Evolutionary conservation across 2,888 invertebrate genomes (phyloP), one percentile per base, ranked within the genome.

Genomic region (Galerucella nymphaeae): DNA sequence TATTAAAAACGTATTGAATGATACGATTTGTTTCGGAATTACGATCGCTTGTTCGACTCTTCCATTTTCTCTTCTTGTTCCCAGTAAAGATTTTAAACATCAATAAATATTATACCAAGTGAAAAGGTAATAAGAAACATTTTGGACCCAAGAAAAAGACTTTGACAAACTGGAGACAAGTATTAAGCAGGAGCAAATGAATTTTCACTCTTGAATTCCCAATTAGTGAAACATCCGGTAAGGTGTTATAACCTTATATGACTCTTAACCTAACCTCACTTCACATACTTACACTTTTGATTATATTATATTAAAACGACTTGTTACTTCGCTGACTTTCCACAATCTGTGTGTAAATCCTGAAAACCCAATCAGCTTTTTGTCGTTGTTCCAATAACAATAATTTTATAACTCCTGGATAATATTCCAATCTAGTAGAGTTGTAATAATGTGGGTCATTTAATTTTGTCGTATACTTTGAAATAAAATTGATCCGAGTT

Each of bases 11-110:
- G 14, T 57, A 23, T 57, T 57, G 57, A 57, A 57, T 57, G 23
- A 18, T 18, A 57, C 23, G 57, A 57, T 23, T 48, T n/a, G n/a
- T 48, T n/a, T 57, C 57, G 20, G 23, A 57, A 57, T 57, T 57
- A 23, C 20, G 23, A 20, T 14, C 13, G 23, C 13, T 23, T 57
- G 20, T 20, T 14, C 13, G 23, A 16, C 10, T 48, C 20, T 57
- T 57, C 23, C 20, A 1, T 57, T 57, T 57, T 13, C 23, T 57
- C 4, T 14, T 20, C 57, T 57, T 57, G 57, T 57, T 57, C 13
- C 18, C 14, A 23, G n/a, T 20, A 20, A 6, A 14, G 23, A 57
- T 23, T 57, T 5, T 20, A 23, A 23, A 57, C 18, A 23, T 57
- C 16, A 57, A 57, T 57, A 23, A 57, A 23, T 38, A 38, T 38